Conservation (phyloP, 1,140 invertebrate genomes). For the Pogonus chalceus region DNA sequence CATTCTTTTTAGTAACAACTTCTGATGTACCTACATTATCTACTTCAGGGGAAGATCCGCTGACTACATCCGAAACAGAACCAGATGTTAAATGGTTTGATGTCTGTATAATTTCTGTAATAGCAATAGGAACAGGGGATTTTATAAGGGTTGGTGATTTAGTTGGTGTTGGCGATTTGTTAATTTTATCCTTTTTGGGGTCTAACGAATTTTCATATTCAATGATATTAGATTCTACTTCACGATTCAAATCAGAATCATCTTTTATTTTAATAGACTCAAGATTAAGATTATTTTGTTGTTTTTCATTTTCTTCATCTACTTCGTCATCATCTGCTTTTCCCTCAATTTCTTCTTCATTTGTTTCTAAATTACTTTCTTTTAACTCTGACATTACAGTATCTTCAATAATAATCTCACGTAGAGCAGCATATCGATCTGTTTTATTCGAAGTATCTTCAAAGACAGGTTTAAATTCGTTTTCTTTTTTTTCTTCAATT, state of each 20-base stretch:
- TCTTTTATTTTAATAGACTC: constrained; percentile 26
- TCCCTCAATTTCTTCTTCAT: constrained; percentile 38
- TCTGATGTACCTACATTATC: constrained; percentile 38
- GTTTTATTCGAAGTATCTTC: constrained; percentile 5
- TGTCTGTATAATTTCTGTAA: constrained; percentile 31
- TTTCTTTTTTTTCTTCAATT: constrained; percentile 16
- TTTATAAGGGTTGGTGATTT: constrained; percentile 18
- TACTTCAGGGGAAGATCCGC: constrained; percentile 48
- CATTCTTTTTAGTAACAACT: constrained; percentile 20
- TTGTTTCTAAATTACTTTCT: constrained; percentile 35
- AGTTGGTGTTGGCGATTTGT: constrained; percentile 19
- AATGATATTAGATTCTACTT: constrained; percentile 24
- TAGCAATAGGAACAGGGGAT: constrained; percentile 31
- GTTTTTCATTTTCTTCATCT: constrained; percentile 29
- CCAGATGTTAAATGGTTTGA: constrained; percentile 38
- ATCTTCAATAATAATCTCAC: constrained; percentile 54
- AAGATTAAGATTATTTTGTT: constrained; percentile 12
- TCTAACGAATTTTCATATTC: constrained; percentile 37
- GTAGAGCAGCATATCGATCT: constrained; percentile 58
- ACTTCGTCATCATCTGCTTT: constrained; percentile 41
- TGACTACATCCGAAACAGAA: constrained; percentile 46
- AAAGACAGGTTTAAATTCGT: constrained; percentile 11
- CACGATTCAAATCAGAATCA: constrained; percentile 21
- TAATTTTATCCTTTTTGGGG: constrained; percentile 29
- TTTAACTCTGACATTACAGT: constrained; percentile 41